Percentiles rank a stretch among this genome's conserved stretches.
phyloP scores from a whole-genome alignment of 1,140 invertebrate species.

The Carposina sasakii region DNA sequence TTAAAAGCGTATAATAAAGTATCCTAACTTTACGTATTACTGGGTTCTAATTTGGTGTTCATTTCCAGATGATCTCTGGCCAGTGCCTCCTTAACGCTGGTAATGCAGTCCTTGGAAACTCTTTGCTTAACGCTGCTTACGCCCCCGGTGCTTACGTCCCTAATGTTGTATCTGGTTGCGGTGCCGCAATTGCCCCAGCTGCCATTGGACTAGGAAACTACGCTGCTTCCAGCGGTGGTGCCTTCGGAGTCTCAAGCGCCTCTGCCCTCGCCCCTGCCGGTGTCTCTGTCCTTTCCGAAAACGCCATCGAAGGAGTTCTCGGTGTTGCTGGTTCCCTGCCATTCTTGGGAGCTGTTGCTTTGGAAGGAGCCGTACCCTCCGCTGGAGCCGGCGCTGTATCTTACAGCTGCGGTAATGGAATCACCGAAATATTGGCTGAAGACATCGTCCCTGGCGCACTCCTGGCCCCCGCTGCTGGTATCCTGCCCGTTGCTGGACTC shows the following conservation, averaged over 20 bases:
- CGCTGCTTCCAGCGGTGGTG: neutral
- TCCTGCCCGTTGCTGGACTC: too few relatives aligned
- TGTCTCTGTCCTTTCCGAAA: neutral
- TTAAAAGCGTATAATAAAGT: too few relatives aligned
- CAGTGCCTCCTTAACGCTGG: neutral
- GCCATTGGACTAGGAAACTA: neutral
- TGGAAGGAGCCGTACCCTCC: neutral
- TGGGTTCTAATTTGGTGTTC: too few relatives aligned
- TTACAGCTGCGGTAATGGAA: neutral
- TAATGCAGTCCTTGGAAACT: neutral
- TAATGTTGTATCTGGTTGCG: too few relatives aligned
- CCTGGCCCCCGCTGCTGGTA: neutral
- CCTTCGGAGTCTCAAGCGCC: neutral
- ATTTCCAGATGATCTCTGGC: neutral
- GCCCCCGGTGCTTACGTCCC: neutral
- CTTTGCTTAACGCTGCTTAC: neutral
- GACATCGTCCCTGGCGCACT: neutral
- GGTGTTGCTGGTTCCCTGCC: neutral
- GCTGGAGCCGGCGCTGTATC: neutral
- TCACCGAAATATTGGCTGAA: slow-evolving; percentile 19
- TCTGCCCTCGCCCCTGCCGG: neutral
- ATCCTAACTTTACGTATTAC: too few relatives aligned
- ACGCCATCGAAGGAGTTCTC: neutral
- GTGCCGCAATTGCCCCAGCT: too few relatives aligned
- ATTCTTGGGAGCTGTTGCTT: neutral